Percentiles rank a stretch among this genome's conserved stretches.
These are phyloP conservation scores for Oasisia sp. DNA, from an alignment of 2,888 invertebrate genomes.

Conservation along the genomic window DNA sequence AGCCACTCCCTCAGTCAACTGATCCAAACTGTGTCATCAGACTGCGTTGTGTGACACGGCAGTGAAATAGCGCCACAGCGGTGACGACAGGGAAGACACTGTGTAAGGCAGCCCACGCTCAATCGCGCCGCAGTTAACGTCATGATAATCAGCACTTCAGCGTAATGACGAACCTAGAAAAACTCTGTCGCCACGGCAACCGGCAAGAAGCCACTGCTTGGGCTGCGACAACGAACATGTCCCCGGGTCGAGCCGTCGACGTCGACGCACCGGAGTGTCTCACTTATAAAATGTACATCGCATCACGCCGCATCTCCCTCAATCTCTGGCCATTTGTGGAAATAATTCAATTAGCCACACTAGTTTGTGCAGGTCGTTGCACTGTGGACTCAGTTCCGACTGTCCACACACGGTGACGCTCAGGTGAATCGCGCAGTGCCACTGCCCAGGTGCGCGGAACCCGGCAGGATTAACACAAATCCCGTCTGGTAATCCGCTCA, in stretches of 20 bases:
- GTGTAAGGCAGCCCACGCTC: not conserved
- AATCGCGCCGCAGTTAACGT: not conserved
- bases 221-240: not conserved
- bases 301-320: not conserved
- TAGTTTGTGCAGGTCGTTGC: not conserved
- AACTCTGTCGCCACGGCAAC: not conserved
- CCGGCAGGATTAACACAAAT: not conserved
- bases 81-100: not conserved
- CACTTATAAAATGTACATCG: not conserved
- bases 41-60: not conserved
- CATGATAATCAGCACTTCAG: not conserved
- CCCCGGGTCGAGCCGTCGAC: not conserved
- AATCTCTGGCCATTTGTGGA: not conserved
- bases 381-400: not conserved
- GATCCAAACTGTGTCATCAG: not conserved
- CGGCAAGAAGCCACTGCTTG: not conserved
- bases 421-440: not conserved
- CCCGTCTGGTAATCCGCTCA: not conserved
- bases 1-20: not conserved
- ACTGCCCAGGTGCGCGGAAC: not conserved
- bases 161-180: not conserved
- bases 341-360: not conserved
- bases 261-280: too few relatives aligned
- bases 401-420: not conserved
- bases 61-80: not conserved